Conservation (phyloP, 2,113 vertebrate genomes). For the Embiotoca jacksoni region DNA sequence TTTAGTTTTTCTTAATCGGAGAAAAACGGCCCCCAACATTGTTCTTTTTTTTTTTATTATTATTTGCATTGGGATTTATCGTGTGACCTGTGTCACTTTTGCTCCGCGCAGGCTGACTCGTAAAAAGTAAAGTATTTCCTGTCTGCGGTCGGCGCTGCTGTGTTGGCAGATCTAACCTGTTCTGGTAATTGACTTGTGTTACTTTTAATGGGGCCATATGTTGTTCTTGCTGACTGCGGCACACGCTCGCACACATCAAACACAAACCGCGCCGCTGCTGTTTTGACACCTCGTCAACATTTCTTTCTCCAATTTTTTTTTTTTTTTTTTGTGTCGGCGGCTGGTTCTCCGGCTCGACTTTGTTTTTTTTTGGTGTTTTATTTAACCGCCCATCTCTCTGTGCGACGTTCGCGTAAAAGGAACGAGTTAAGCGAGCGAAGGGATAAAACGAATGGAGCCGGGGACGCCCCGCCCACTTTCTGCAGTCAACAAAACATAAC, state of each 20-base stretch:
- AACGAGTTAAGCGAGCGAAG: neutral
- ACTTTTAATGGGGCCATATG: conserved; percentile 77
- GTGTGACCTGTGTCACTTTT: conserved; percentile 15
- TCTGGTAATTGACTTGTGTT: conserved; percentile 74
- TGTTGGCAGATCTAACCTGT: conserved; percentile 65
- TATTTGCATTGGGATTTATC: conserved; percentile 32
- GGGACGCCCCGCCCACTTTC: neutral
- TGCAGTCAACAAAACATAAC: neutral
- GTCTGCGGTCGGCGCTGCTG: conserved; percentile 35
- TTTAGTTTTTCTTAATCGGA: neutral
- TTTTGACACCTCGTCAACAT: conserved; percentile 65
- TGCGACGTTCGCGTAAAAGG: neutral
- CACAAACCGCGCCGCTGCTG: conserved; percentile 38
- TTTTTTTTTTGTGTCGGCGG: conserved; percentile 14
- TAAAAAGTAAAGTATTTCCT: conserved; percentile 54
- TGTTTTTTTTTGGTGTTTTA: conserved; percentile 5
- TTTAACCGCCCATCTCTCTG: neutral
- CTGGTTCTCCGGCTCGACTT: conserved; percentile 24
- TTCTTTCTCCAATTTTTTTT: conserved; percentile 23
- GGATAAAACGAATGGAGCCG: too few species aligned
- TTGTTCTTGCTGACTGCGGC: conserved; percentile 71
- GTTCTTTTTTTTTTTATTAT: neutral
- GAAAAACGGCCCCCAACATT: neutral
- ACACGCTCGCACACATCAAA: conserved; percentile 44
- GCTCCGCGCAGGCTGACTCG: conserved; percentile 29